Evolutionary conservation across 2,797 vertebrate species (phyloP).

Genomic region (Sphenopsis melanotis): DNA sequence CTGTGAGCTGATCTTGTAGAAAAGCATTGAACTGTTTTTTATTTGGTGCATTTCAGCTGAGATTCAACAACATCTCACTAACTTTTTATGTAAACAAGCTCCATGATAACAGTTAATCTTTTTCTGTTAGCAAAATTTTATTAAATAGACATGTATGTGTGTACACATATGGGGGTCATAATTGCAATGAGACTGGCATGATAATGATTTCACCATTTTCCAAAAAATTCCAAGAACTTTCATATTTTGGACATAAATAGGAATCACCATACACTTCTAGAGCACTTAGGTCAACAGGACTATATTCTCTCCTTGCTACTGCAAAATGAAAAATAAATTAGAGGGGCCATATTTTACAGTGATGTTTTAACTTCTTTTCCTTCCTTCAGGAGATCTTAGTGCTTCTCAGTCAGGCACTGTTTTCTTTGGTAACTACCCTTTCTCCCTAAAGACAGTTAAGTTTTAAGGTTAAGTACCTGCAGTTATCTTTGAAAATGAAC

Average conservation of each 20-base stretch:
- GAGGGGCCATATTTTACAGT: not conserved
- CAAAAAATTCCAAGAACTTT: not conserved
- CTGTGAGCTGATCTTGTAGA: not conserved
- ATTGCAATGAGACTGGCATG: not conserved
- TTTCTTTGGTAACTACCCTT: not conserved
- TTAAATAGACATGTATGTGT: not conserved
- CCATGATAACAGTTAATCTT: not conserved
- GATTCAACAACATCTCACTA: not conserved
- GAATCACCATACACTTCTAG: not conserved
- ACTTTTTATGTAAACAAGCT: not conserved
- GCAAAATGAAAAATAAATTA: not conserved
- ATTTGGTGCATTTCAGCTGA: not conserved
- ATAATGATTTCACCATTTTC: not conserved
- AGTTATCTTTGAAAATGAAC: not conserved
- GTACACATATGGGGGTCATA: rapidly evolving
- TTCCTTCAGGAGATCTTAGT: not conserved
- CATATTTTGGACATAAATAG: not conserved
- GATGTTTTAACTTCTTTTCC: not conserved
- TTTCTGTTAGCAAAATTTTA: not conserved
- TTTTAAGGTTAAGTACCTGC: not conserved
- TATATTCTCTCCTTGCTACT: not conserved
- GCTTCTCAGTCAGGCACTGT: not conserved
- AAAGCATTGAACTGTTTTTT: not conserved
- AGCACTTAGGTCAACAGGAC: not conserved
- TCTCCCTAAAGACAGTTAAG: not conserved